Percentiles rank a stretch among this genome's conserved stretches.
These are phyloP conservation scores for Coregonus sp. DNA, from an alignment of 2,797 vertebrate species.

Conservation along the genomic window DNA sequence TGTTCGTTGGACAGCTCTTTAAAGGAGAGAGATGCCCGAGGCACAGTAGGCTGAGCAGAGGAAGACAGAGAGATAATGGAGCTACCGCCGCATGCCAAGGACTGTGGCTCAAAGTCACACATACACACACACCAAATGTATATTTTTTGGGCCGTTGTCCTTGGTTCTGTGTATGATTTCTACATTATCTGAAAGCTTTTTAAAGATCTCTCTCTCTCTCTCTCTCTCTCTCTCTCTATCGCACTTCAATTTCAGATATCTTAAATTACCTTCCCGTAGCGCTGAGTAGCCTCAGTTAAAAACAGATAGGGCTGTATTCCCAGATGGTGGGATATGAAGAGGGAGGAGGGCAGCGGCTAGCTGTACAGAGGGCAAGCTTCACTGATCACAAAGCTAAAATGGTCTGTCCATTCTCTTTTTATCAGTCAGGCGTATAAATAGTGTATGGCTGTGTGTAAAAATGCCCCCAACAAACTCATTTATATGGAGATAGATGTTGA, in stretches of 20 bases:
- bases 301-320: conserved; percentile 48
- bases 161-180: conserved; percentile 59
- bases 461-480: neutral
- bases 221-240: neutral
- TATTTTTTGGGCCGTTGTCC: conserved; percentile 55
- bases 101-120: conserved; percentile 81
- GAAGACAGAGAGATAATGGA: conserved; percentile 81
- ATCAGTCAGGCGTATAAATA: neutral
- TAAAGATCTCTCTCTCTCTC: neutral
- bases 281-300: neutral
- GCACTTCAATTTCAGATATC: neutral
- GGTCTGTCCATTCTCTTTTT: neutral
- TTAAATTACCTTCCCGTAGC: conserved; percentile 16
- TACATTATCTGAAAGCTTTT: conserved; percentile 38
- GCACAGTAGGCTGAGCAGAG: conserved; percentile 82
- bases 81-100: conserved; percentile 77
- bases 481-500: neutral
- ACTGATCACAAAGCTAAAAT: neutral
- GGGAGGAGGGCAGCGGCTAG: conserved; percentile 34
- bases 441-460: neutral
- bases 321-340: conserved; percentile 42
- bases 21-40: conserved; percentile 94
- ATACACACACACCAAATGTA: conserved; percentile 14
- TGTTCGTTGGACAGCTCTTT: conserved; percentile 85
- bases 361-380: neutral